Evolutionary conservation across 2,797 vertebrate species (phyloP), one percentile per base, ranked within the genome.

Genomic region (Poeciliopsis gracilis): DNA sequence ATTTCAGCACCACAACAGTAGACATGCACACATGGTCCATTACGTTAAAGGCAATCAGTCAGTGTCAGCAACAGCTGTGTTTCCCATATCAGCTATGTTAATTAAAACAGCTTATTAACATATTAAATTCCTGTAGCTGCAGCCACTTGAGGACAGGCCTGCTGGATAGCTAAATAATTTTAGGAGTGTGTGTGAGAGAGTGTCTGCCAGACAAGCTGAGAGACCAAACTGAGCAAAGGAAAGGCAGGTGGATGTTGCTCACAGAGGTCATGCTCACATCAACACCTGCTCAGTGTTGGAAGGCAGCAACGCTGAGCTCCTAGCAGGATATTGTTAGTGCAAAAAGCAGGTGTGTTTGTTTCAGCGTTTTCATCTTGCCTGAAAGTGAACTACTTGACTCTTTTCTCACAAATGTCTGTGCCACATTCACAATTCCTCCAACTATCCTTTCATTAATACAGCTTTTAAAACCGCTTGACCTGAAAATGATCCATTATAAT

Each of bases 91-190:
- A 97, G 96, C 96, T 96, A 84, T 95, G 95, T 97, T 98, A 97
- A 98, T 98, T 98, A 97, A 97, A 95, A 90, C 23, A 91, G 95
- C 92, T 94, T 96, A 98, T 98, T 98, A 97, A 96, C 97, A 98
- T 98, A 97, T 98, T 97, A 97, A 96, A 98, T 97, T 97, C 95
- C 94, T 96, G 93, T 95, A 79, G 86, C 94, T 92, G 95, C 92
- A 95, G 96, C 95, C 96, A 95, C 96, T 97, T 85, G 91, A 94
- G 95, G 92, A 95, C 88, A 85, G 82, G 80, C 90, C 92, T 76
- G 80, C 73, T 70, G 81, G 81, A 88, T 86, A 87, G 91, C 90
- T 85, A 88, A 72, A 55, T 93, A 89, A 92, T 88, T 90, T 76
- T 87, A 82, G 61, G 77, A 81, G 82, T 61, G 80, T 88, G 87